These are phyloP conservation scores for Burhinus oedicnemus DNA, from an alignment of 2,113 vertebrate species.

Conservation along the genomic window DNA sequence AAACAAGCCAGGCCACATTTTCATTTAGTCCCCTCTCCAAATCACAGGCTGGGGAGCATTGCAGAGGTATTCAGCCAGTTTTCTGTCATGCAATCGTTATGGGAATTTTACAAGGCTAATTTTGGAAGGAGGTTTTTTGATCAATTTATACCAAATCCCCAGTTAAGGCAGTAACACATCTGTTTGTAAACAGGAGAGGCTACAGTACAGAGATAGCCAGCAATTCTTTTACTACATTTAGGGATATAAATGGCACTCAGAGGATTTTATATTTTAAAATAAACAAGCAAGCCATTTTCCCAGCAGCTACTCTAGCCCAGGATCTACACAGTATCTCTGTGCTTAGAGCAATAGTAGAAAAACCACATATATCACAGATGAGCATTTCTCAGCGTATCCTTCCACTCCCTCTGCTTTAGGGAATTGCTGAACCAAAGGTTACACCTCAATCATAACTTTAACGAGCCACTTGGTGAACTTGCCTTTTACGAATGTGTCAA, in stretches of 20 bases:
- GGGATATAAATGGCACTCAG: not conserved
- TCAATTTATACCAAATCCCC: not conserved
- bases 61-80: not conserved
- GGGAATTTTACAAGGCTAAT: conserved; percentile 25
- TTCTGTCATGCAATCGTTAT: not conserved
- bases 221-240: not conserved
- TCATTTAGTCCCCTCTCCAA: not conserved
- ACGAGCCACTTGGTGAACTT: not conserved
- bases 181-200: conserved; percentile 18
- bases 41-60: conserved; percentile 18
- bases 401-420: not conserved
- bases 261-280: conserved; percentile 4
- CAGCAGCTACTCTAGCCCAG: not conserved
- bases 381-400: conserved; percentile 9
- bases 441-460: not conserved
- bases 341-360: not conserved
- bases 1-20: not conserved
- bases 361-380: not conserved
- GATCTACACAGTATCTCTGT: not conserved
- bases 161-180: not conserved
- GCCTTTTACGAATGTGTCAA: not conserved
- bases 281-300: not conserved
- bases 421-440: conserved; percentile 7
- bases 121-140: conserved; percentile 6
- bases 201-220: not conserved